Percentiles rank a stretch among this genome's conserved stretches.
These are phyloP conservation scores for Talpa occidentalis DNA, from an alignment of 2,113 vertebrate species.

Conservation along the genomic window DNA sequence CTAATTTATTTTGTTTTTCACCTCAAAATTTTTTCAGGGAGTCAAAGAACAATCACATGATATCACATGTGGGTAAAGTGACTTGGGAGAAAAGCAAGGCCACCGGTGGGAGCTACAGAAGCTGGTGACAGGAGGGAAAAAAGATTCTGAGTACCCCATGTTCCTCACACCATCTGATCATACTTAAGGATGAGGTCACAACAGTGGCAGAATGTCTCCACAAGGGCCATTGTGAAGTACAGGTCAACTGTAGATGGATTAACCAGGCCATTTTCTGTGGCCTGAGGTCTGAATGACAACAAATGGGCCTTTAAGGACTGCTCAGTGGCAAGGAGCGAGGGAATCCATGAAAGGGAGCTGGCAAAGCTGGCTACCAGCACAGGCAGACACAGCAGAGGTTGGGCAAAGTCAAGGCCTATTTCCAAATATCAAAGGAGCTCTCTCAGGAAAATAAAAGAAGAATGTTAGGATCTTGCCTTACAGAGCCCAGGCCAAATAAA, in stretches of 20 bases:
- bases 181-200: neutral
- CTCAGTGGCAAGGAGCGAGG: neutral
- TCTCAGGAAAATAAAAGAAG: neutral
- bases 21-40: neutral
- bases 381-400: neutral
- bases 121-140: too few species aligned
- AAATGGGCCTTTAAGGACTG: neutral
- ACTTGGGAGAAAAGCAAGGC: too few species aligned
- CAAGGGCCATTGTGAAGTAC: neutral
- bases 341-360: neutral
- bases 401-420: neutral
- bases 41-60: neutral
- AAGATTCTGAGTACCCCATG: too few species aligned
- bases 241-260: neutral
- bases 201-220: accelerated
- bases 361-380: neutral
- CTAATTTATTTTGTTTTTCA: neutral
- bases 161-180: neutral
- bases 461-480: neutral
- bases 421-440: neutral
- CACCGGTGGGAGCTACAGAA: too few species aligned
- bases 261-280: too few species aligned
- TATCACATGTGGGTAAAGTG: too few species aligned
- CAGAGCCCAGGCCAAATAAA: neutral
- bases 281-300: neutral